A percentile compares a stretch with the other conserved stretches of the same genome.
These are phyloP conservation scores for Cryptus armator DNA, from an alignment of 2,888 invertebrate genomes.

Conservation along the genomic window DNA sequence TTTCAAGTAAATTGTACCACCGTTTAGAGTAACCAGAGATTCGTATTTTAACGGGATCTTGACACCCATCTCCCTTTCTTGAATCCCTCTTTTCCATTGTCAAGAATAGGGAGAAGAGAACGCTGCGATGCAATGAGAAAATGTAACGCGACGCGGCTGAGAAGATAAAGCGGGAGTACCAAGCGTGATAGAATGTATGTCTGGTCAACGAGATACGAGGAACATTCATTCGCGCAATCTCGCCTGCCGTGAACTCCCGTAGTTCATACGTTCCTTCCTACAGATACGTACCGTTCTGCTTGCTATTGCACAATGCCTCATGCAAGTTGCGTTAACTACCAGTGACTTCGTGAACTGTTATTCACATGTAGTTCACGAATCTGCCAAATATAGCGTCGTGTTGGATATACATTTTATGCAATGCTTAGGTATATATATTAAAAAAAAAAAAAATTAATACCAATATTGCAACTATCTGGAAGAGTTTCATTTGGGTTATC, in stretches of 20 bases:
- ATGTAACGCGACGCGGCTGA: slow-evolving; percentile 27
- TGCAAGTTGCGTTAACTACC: slow-evolving; percentile 29
- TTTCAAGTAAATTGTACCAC: background rate
- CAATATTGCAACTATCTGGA: too few relatives aligned
- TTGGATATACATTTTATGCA: background rate
- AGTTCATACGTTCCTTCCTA: slow-evolving; percentile 20
- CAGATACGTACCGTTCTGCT: slow-evolving; percentile 18
- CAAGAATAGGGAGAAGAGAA: background rate
- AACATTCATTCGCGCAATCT: slow-evolving; percentile 53
- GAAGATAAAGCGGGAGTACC: slow-evolving; percentile 23
- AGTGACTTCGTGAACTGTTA: slow-evolving; percentile 12
- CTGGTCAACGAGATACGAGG: slow-evolving; percentile 49
- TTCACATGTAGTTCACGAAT: slow-evolving; percentile 31
- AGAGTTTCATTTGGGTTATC: too few relatives aligned
- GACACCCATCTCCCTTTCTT: background rate
- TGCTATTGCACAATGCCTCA: slow-evolving; percentile 21
- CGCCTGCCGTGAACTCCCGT: slow-evolving; percentile 30
- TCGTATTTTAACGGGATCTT: slow-evolving; percentile 2
- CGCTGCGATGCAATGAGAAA: slow-evolving; percentile 8
- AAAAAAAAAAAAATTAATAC: too few relatives aligned
- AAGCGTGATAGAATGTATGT: slow-evolving; percentile 1
- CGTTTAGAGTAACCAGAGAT: background rate
- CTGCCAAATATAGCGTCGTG: background rate
- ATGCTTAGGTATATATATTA: too few relatives aligned
- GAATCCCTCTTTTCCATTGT: slow-evolving; percentile 25